These are phyloP conservation scores for Erpobdella octoculata DNA, from an alignment of 2,888 invertebrate genomes.

Conservation along the genomic window DNA sequence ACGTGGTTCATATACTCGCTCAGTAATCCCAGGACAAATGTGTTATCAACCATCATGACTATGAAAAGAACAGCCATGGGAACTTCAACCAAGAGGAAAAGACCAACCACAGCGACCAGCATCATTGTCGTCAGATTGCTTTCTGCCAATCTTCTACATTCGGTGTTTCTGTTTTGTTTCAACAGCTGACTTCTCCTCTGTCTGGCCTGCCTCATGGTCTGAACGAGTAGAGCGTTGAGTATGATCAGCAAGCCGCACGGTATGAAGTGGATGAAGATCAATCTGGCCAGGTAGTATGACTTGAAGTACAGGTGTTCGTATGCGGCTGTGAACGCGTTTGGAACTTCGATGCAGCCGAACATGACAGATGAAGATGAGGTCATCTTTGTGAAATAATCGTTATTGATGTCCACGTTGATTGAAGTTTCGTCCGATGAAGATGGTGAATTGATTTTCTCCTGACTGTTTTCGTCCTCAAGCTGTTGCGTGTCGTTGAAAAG, in stretches of 20 bases:
- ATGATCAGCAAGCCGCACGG: conserved; percentile 82
- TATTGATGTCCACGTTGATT: not conserved
- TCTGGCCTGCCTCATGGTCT: conserved; percentile 76
- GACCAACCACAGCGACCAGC: conserved; percentile 45
- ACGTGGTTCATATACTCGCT: conserved; percentile 22
- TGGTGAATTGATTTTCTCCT: not conserved
- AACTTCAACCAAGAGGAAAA: conserved; percentile 55
- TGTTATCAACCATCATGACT: conserved; percentile 65
- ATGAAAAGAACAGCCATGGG: conserved; percentile 55
- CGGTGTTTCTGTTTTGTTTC: conserved; percentile 58
- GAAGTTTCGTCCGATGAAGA: not conserved
- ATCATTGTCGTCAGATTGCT: conserved; percentile 46
- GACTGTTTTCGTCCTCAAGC: not conserved
- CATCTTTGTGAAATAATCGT: not conserved
- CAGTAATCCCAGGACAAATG: conserved; percentile 34
- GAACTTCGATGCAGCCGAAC: conserved; percentile 4
- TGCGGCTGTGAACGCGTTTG: not conserved
- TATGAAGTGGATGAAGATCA: conserved; percentile 80
- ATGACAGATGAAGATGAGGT: not conserved
- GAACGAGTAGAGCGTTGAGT: conserved; percentile 78
- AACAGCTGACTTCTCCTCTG: conserved; percentile 68
- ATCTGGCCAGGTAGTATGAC: conserved; percentile 68
- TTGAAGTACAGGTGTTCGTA: conserved; percentile 62
- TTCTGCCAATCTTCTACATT: conserved; percentile 48
- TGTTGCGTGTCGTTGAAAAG: not conserved